These are phyloP conservation scores for Crenuchus spilurus DNA, from an alignment of 2,797 vertebrate genomes.

Conservation along the genomic window DNA sequence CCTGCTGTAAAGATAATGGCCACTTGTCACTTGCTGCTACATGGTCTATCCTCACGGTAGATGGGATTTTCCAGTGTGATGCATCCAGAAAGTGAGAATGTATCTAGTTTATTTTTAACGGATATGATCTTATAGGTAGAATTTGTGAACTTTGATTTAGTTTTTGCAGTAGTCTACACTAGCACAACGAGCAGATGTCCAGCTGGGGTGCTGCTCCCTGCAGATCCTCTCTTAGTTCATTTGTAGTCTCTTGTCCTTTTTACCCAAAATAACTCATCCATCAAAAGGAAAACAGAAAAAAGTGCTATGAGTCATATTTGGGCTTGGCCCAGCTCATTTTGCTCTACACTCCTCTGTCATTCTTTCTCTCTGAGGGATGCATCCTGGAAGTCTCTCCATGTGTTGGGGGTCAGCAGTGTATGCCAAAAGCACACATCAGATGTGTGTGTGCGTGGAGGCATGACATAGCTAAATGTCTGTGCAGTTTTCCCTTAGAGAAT, in stretches of 20 bases:
- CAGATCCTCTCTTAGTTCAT: not conserved
- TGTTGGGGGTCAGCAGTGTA: constrained; percentile 39
- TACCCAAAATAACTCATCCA: constrained; percentile 39
- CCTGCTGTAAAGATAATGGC: constrained; percentile 15
- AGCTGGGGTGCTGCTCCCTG: constrained; percentile 23
- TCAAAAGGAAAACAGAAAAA: constrained; percentile 39
- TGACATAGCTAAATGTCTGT: constrained; percentile 56
- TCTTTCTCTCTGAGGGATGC: constrained; percentile 37
- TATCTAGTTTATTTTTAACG: not conserved
- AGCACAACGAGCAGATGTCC: constrained; percentile 15
- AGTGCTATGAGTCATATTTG: constrained; percentile 38
- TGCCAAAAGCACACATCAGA: constrained; percentile 52
- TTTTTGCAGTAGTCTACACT: not conserved
- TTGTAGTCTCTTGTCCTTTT: constrained; percentile 21
- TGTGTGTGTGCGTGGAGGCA: constrained; percentile 49
- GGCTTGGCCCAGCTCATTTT: constrained; percentile 34
- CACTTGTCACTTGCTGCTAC: not conserved
- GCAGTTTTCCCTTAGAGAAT: constrained; percentile 34
- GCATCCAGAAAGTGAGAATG: not conserved
- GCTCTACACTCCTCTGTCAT: not conserved
- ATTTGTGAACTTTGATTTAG: not conserved
- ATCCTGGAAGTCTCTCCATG: constrained; percentile 48
- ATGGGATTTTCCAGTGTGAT: not conserved
- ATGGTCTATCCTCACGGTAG: too few species aligned
- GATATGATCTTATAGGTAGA: not conserved